Percentiles rank a stretch among this genome's conserved stretches.
Evolutionary conservation across 2,113 vertebrate genomes (phyloP).

Genomic region (Cochlearius cochlearius): DNA sequence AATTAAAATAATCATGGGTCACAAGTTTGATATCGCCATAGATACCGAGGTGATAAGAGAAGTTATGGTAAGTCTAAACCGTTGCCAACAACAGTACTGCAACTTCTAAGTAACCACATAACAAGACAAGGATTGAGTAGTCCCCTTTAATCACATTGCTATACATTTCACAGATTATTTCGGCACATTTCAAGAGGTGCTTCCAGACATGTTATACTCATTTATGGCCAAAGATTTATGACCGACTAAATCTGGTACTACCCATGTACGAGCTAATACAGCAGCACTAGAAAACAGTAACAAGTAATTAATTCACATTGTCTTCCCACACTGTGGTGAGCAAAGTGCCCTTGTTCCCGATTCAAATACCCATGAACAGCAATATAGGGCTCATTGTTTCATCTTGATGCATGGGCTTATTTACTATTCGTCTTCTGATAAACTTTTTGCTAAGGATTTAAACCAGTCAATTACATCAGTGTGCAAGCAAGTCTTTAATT

Average conservation of each 20-base stretch:
- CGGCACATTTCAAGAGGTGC: neutral
- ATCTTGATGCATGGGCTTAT: neutral
- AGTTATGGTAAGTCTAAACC: neutral
- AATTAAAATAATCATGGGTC: constrained; percentile 6
- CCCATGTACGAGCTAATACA: neutral
- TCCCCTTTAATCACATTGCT: neutral
- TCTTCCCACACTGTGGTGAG: neutral
- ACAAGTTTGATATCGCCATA: constrained; percentile 6
- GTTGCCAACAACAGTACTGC: neutral
- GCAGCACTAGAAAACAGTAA: neutral
- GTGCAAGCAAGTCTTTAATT: neutral
- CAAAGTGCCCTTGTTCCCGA: neutral
- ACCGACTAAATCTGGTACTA: neutral
- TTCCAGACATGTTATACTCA: neutral
- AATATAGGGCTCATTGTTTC: neutral
- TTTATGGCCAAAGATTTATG: neutral
- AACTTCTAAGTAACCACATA: neutral
- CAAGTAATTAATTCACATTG: constrained; percentile 2
- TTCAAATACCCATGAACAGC: neutral
- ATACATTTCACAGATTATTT: neutral
- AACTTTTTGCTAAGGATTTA: constrained; percentile 1
- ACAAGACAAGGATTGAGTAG: neutral
- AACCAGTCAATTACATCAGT: neutral
- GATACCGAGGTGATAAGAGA: constrained; percentile 12
- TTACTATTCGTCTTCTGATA: neutral